Base-by-base conservation (phyloP, 53 echinoderm and acorn worm species). In the Glandiceps talaboti region DNA sequence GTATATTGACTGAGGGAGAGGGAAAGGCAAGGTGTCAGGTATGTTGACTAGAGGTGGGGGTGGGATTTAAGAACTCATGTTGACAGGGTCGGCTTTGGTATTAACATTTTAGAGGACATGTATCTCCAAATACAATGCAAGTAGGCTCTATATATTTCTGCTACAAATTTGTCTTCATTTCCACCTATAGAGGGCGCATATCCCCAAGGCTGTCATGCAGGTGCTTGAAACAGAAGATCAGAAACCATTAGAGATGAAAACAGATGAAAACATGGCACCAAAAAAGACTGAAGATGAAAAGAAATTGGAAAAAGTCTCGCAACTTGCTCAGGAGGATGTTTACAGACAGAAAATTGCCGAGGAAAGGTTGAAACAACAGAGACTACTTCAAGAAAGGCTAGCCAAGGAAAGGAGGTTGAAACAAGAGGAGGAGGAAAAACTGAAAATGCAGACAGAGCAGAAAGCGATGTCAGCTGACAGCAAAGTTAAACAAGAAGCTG, bases 181-280 rank as follows among this genome's bases (percentile, higher is more conserved):
- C n/a, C n/a, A n/a, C n/a, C n/a, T 76, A 73, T 88, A 97, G 97
- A 88, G 90, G 91, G 83, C 89, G 30, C 97, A 97, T 86, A 89
- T 97, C 31, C 97, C 93, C 25, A 87, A 85, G 72, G 74, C 92
- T 26, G 83, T 91, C 79, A 91, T 93, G 88, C 81, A 79, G 33
- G 85, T 97, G 33, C 84, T 97, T 72, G 97, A 97, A 74, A 94
- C 83, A 1, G 87, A 86, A 27, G 94, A 89, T 75, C 87, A 85
- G 25, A 85, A 82, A 74, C 79, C 86, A 76, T 80, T 75, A 28
- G 89, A 92, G 76, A 85, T 78, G 74, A 79, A 77, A 27, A 82
- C 76, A 28, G 29, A 29, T 30, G 33, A 84, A 28, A 27, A n/a
- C 74, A 82, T 77, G 82, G 73, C 31, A 31, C 28, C 77, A 30